Conservation (phyloP, 2,888 invertebrate genomes). For the Agonum fuliginosum region DNA sequence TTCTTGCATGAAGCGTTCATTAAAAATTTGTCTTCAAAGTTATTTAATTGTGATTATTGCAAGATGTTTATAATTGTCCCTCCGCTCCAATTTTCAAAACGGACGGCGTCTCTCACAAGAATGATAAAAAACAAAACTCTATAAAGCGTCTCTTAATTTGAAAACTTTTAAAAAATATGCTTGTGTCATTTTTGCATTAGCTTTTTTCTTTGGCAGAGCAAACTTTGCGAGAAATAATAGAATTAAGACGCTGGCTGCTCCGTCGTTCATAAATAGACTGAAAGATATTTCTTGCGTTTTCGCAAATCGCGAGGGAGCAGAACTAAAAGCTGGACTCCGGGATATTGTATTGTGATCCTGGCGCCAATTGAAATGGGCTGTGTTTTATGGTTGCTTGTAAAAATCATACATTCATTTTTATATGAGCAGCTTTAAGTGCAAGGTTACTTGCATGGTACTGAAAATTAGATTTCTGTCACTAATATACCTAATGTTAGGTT, state of each 20-base stretch:
- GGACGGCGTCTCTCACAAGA: slow-evolving; percentile 33
- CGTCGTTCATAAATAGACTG: slow-evolving; percentile 53
- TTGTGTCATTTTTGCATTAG: slow-evolving; percentile 59
- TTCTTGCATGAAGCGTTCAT: no score
- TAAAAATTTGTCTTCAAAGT: no score
- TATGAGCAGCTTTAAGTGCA: neutral
- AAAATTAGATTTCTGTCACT: no score
- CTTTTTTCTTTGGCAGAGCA: slow-evolving; percentile 50
- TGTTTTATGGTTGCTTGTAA: neutral
- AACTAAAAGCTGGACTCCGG: slow-evolving; percentile 7
- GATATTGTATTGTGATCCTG: slow-evolving; percentile 4
- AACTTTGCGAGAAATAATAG: slow-evolving; percentile 56
- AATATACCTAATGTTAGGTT: no score
- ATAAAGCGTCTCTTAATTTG: slow-evolving; percentile 57
- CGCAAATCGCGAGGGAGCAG: neutral
- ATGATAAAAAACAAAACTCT: slow-evolving; percentile 58
- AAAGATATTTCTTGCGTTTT: slow-evolving; percentile 50
- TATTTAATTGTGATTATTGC: no score
- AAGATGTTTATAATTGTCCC: no score
- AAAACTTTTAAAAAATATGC: slow-evolving; percentile 58
- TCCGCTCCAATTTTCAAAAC: slow-evolving; percentile 4
- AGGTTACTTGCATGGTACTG: no score
- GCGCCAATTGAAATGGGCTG: slow-evolving; percentile 16
- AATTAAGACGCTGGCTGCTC: slow-evolving; percentile 55
- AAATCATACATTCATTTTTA: neutral